Base-by-base conservation (phyloP, 2,797 vertebrate genomes). In the Sebastes hubbsi region DNA sequence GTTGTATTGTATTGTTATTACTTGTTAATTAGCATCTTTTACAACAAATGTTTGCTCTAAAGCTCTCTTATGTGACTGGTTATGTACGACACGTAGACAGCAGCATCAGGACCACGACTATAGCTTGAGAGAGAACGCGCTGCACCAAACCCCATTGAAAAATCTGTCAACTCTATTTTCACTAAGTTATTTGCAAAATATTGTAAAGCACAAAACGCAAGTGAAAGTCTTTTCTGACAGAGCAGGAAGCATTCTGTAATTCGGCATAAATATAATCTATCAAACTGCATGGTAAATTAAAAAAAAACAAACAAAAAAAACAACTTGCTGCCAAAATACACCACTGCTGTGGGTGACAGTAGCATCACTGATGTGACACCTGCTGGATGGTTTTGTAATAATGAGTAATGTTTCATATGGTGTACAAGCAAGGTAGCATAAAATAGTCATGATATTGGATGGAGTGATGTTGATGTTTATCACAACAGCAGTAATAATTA, bases 141-240 rank as follows among this genome's bases (percentile, higher is more conserved):
- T 7, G 2, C 2, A 27, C 2, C 1, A 5, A 72, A 68, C 18
- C 9, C 16, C n/a, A 1, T 52, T 60, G 6, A 18, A 14, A 74
- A 38, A 62, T 20, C 6, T 0, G 7, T 2, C 8, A 22, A 18
- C 3, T 78, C 14, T 9, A 25, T 11, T 0, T 72, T 60, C 4
- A 13, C 1, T 5, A 4, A 1, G 11, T 3, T 55, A 34, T 25
- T 20, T 5, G 3, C 5, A 34, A 9, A 6, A 3, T 0, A n/a
- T 4, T 4, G 1, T 9, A 2, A 2, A 0, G 1, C 10, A 3
- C 14, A 49, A 36, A 14, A 36, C 7, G 1, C 0, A 0, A 18
- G 2, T 7, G 20, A n/a, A 12, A 25, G 1, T 2, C 0, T 3
- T 4, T 2, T 14, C 0, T 13, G 18, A 24, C 1, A 9, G 4